phyloP scores from a whole-genome alignment of 1,140 invertebrate species.

The Cepaea nemoralis region DNA sequence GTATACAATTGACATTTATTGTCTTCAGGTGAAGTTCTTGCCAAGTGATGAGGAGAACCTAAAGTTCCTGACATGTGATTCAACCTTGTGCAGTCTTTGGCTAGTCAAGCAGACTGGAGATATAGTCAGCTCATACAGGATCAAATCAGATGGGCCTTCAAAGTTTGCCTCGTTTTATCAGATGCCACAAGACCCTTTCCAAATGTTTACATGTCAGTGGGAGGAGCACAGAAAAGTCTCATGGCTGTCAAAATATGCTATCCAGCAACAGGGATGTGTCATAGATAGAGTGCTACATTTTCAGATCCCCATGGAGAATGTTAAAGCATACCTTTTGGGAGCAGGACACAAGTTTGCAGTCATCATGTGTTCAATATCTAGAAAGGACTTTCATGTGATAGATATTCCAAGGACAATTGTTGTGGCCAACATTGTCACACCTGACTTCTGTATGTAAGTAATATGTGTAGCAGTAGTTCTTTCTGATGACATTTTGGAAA shows the following conservation, averaged over 20 bases:
- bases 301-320: background rate
- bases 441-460: constrained; percentile 39
- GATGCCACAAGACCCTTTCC: background rate
- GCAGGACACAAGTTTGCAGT: constrained; percentile 32
- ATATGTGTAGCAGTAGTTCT: background rate
- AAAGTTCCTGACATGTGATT: constrained; percentile 32
- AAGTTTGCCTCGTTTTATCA: constrained; percentile 33
- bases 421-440: constrained; percentile 23
- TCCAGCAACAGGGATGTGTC: background rate
- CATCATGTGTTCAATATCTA: constrained; percentile 37
- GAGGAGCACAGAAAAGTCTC: constrained; percentile 5
- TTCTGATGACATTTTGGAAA: background rate
- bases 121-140: background rate
- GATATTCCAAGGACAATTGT: constrained; percentile 23
- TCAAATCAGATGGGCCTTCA: background rate
- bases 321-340: constrained; percentile 33
- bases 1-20: too few species aligned
- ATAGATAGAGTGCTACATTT: constrained; percentile 3
- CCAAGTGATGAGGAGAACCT: background rate
- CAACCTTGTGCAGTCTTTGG: background rate
- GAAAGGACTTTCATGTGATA: constrained; percentile 33
- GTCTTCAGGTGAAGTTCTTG: constrained; percentile 33
- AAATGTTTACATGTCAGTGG: constrained; percentile 25
- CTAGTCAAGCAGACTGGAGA: background rate
- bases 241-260: background rate